phyloP scores from a whole-genome alignment of 2,797 vertebrate genomes.

The Cuniculus paca region DNA sequence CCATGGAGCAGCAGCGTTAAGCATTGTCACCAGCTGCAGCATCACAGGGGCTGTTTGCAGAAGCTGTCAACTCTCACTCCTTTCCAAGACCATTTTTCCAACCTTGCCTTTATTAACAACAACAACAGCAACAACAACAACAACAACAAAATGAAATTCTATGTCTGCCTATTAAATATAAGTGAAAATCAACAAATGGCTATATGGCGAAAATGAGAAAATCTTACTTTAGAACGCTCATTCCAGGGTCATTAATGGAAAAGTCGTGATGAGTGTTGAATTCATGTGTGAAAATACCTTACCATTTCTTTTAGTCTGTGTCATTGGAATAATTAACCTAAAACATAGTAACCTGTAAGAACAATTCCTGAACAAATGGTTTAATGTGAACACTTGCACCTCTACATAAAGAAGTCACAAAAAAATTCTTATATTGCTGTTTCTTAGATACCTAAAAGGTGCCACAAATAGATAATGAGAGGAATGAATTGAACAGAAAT shows the following conservation, averaged over 20 bases:
- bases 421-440: background rate
- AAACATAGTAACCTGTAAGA: background rate
- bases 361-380: slow-evolving; percentile 1
- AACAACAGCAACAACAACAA: background rate
- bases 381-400: background rate
- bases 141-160: background rate
- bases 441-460: background rate
- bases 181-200: slow-evolving; percentile 36
- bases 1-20: slow-evolving; percentile 34
- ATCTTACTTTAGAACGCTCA: background rate
- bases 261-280: background rate
- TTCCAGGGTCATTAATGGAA: background rate
- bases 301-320: background rate
- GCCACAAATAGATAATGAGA: background rate
- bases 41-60: slow-evolving; percentile 31
- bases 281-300: background rate
- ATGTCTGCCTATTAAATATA: slow-evolving; percentile 11
- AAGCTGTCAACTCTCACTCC: slow-evolving; percentile 69
- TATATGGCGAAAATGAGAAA: background rate
- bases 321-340: background rate
- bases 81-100: slow-evolving; percentile 48
- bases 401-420: background rate
- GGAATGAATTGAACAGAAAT: background rate
- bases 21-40: slow-evolving; percentile 56
- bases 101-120: slow-evolving; percentile 48